phyloP scores from a whole-genome alignment of 2,888 invertebrate species.

The Ptilodon capucinus region DNA sequence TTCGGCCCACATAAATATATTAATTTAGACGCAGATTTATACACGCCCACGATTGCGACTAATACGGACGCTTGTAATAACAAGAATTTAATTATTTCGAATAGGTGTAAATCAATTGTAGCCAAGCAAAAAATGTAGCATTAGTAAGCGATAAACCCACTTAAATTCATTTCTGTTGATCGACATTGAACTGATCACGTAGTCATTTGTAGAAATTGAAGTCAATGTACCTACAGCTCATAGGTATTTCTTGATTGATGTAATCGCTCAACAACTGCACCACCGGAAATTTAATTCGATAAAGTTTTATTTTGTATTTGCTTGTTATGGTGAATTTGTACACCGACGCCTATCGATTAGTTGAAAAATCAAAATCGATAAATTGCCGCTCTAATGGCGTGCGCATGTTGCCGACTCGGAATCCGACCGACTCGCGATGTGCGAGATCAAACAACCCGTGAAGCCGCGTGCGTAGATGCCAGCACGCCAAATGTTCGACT shows the following conservation, averaged over 20 bases:
- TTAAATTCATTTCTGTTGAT: slow-evolving; percentile 21
- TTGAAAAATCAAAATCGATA: slow-evolving; percentile 33
- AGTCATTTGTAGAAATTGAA: slow-evolving; percentile 13
- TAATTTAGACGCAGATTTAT: slow-evolving; percentile 45
- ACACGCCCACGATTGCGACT: slow-evolving; percentile 43
- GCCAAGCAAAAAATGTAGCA: slow-evolving; percentile 23
- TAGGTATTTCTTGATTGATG: slow-evolving; percentile 34
- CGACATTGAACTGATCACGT: slow-evolving; percentile 10
- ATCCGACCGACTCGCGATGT: slow-evolving; percentile 47
- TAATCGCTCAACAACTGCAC: slow-evolving; percentile 55
- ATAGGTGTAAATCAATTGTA: slow-evolving; percentile 50
- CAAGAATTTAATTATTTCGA: slow-evolving; percentile 54
- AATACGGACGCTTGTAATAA: slow-evolving; percentile 47
- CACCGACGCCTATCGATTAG: slow-evolving; percentile 29
- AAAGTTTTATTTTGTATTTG: slow-evolving; percentile 49
- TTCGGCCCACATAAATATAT: slow-evolving; percentile 56
- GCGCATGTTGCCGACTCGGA: slow-evolving; percentile 35
- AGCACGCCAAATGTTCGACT: slow-evolving; percentile 49
- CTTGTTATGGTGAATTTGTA: slow-evolving; percentile 44
- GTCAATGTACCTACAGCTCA: slow-evolving; percentile 21
- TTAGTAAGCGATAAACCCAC: slow-evolving; percentile 15
- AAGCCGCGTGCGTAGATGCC: slow-evolving; percentile 42
- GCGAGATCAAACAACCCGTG: slow-evolving; percentile 52
- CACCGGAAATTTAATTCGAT: slow-evolving; percentile 65
- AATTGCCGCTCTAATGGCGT: slow-evolving; percentile 25